phyloP scores from a whole-genome alignment of 2,888 invertebrate species.

The Furcula furcula region DNA sequence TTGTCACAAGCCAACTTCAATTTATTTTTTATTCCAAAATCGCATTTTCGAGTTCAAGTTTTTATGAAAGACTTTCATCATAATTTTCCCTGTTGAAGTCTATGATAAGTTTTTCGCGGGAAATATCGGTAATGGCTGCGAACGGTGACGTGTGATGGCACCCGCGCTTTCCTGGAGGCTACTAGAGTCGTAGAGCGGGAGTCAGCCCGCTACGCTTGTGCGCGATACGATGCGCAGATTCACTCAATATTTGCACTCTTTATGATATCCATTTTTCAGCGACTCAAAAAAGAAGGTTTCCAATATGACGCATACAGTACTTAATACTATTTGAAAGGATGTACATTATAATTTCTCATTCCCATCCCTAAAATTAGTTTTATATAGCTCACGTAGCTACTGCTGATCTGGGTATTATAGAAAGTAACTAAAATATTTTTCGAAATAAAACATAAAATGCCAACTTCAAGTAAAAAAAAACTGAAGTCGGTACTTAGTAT shows the following conservation, averaged over 20 bases:
- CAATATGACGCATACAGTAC: too few relatives aligned
- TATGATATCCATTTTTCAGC: neutral
- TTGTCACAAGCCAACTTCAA: slow-evolving; percentile 8
- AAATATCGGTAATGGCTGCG: slow-evolving; percentile 42
- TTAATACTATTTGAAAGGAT: too few relatives aligned
- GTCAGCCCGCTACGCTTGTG: slow-evolving; percentile 50
- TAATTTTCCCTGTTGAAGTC: slow-evolving; percentile 16
- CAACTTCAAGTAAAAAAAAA: too few relatives aligned
- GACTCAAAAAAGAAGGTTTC: too few relatives aligned
- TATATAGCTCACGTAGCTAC: too few relatives aligned
- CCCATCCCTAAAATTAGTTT: too few relatives aligned
- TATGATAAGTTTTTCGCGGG: slow-evolving; percentile 65
- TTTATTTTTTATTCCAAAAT: slow-evolving; percentile 3
- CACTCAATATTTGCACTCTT: slow-evolving; percentile 22
- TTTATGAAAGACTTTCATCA: too few relatives aligned
- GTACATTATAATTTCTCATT: too few relatives aligned
- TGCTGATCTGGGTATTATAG: too few relatives aligned
- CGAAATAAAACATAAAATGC: too few relatives aligned
- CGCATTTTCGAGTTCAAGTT: slow-evolving; percentile 13
- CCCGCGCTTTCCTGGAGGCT: slow-evolving; percentile 53
- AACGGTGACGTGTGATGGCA: slow-evolving; percentile 38
- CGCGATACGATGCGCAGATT: slow-evolving; percentile 63
- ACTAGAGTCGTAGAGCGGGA: slow-evolving; percentile 51
- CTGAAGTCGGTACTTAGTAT: too few relatives aligned
- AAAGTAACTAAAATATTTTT: too few relatives aligned